A percentile compares a stretch with the other conserved stretches of the same genome.
Evolutionary conservation across 2,113 vertebrate species (phyloP).

Genomic region (Emydura subglobosa): DNA sequence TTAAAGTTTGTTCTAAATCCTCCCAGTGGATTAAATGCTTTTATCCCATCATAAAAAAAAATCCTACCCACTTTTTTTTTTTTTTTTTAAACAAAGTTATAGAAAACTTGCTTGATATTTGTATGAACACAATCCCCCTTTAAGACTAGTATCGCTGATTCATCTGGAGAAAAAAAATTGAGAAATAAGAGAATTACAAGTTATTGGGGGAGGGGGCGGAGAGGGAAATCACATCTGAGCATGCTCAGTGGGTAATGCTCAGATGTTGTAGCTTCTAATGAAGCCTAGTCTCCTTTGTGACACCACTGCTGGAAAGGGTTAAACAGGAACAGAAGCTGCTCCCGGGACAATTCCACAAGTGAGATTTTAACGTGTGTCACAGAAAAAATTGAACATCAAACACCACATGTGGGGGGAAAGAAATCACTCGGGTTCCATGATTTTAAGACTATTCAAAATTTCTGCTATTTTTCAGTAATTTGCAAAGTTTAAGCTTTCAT

Average conservation of each 20-base stretch:
- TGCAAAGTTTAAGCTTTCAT: background rate
- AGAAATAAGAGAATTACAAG: background rate
- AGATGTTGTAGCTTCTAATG: background rate
- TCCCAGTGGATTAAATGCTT: background rate
- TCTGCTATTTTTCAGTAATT: background rate
- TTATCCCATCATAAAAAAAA: background rate
- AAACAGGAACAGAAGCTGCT: background rate
- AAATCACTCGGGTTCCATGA: rapidly evolving
- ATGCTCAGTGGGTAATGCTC: background rate
- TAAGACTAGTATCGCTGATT: background rate
- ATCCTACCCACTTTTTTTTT: background rate
- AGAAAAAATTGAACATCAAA: background rate
- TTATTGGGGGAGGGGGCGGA: background rate
- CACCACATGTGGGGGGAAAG: background rate
- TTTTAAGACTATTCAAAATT: background rate
- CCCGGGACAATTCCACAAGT: background rate
- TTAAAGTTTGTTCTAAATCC: background rate
- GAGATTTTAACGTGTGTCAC: background rate
- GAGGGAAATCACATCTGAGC: background rate
- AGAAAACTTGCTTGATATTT: background rate
- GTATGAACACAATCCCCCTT: background rate
- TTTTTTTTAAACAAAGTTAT: background rate
- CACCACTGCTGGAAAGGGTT: rapidly evolving
- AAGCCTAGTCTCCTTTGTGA: background rate
- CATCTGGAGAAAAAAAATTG: background rate